phyloP scores from a whole-genome alignment of 92 coral and sea anemone genomes.

The Parazoanthus swiftii region DNA sequence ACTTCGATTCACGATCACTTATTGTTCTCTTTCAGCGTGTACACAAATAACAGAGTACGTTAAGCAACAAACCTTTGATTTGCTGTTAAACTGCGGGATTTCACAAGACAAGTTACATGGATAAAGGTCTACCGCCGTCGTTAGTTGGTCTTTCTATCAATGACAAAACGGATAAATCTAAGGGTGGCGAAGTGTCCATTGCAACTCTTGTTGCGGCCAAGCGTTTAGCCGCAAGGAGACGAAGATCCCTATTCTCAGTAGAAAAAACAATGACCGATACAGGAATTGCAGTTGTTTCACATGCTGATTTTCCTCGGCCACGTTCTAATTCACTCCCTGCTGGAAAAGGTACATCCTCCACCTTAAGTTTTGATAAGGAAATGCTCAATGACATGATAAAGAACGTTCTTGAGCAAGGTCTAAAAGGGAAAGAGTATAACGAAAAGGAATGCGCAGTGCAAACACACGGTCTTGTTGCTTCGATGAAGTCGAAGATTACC shows the following conservation, averaged over 20 bases:
- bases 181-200: not conserved
- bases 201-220: conserved; percentile 11
- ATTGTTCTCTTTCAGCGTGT: not conserved
- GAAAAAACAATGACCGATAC: conserved; percentile 47
- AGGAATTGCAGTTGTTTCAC: conserved; percentile 58
- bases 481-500: conserved; percentile 49
- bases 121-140: not conserved
- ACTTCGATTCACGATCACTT: not conserved
- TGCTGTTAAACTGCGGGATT: too few species aligned
- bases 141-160: not conserved
- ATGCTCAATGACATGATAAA: conserved; percentile 52
- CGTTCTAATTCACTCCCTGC: conserved; percentile 40
- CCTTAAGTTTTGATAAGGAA: conserved; percentile 40
- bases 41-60: not conserved
- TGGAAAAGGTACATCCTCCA: not conserved
- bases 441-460: conserved; percentile 34
- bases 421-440: conserved; percentile 50
- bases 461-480: conserved; percentile 36
- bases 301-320: conserved; percentile 69
- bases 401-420: conserved; percentile 45
- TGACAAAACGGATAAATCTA: not conserved
- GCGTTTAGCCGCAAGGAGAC: conserved; percentile 9
- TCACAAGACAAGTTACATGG: not conserved
- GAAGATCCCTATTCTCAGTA: conserved; percentile 67
- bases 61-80: not conserved